A percentile compares a stretch with the other conserved stretches of the same genome.
These are phyloP conservation scores for Ridgeia piscesae DNA, from an alignment of 1,140 invertebrate species.

Conservation along the genomic window DNA sequence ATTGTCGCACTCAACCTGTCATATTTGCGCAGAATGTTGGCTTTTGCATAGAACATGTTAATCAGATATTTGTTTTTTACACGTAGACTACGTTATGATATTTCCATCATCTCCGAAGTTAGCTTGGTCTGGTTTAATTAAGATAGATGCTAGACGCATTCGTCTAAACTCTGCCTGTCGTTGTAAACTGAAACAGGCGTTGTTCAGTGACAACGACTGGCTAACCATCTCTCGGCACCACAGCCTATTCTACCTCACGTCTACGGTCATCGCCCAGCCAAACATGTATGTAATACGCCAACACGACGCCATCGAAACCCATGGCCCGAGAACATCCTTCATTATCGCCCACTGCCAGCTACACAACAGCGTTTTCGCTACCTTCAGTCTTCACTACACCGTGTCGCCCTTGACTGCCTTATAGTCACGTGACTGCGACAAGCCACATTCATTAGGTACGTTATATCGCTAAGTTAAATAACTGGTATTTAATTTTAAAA, in stretches of 20 bases:
- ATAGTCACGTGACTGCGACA: not conserved
- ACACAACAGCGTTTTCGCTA: not conserved
- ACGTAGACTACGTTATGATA: not conserved
- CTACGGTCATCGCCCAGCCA: not conserved
- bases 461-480: not conserved
- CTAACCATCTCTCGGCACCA: not conserved
- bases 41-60: not conserved
- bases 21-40: not conserved
- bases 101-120: not conserved
- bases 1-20: not conserved
- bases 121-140: not conserved
- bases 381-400: not conserved
- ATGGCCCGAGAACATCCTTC: not conserved
- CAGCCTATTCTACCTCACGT: not conserved
- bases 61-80: not conserved
- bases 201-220: not conserved
- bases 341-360: not conserved
- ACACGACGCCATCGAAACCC: not conserved
- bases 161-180: not conserved
- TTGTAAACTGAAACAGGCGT: not conserved
- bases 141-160: not conserved
- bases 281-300: not conserved
- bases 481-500: not conserved
- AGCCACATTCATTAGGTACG: not conserved
- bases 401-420: not conserved